A percentile compares a stretch with the other conserved stretches of the same genome.
These are phyloP conservation scores for Diploscapter pachys DNA, from an alignment of 1,140 invertebrate genomes.

Conservation along the genomic window DNA sequence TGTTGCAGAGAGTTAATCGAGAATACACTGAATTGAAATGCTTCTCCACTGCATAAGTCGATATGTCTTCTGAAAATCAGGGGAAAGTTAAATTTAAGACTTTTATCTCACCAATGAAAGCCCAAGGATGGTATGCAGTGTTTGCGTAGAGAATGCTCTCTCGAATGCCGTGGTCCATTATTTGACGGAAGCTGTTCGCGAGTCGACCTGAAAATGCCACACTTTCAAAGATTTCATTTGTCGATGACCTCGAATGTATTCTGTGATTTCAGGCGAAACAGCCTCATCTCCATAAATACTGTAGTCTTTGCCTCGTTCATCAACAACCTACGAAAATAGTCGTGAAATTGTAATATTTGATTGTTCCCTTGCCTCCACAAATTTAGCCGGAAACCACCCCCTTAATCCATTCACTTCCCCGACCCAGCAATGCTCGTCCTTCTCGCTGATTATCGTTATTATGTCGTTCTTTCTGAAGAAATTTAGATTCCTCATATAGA, in stretches of 20 bases:
- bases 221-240: no score
- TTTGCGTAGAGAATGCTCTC: conserved; percentile 73
- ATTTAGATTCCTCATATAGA: neutral
- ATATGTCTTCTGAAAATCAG: conserved; percentile 65
- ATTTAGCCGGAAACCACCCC: conserved; percentile 92
- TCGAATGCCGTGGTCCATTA: conserved; percentile 92
- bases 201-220: conserved; percentile 61
- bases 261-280: conserved; percentile 85
- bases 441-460: conserved; percentile 79
- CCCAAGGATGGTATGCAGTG: conserved; percentile 87
- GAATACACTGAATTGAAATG: conserved; percentile 98
- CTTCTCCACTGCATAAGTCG: conserved; percentile 88
- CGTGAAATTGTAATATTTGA: neutral
- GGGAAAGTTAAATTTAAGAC: neutral
- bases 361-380: conserved; percentile 44
- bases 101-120: conserved; percentile 78
- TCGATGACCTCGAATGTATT: conserved; percentile 79
- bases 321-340: conserved; percentile 67
- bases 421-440: conserved; percentile 99
- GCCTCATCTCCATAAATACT: conserved; percentile 93
- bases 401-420: conserved; percentile 93
- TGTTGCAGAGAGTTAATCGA: conserved; percentile 91
- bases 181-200: conserved; percentile 86
- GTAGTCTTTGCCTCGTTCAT: conserved; percentile 91
- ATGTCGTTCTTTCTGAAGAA: conserved; percentile 50